Evolutionary conservation across 1,140 invertebrate species (phyloP), one percentile per base, ranked within the genome.

Genomic region (Drosophila bipectinata): DNA sequence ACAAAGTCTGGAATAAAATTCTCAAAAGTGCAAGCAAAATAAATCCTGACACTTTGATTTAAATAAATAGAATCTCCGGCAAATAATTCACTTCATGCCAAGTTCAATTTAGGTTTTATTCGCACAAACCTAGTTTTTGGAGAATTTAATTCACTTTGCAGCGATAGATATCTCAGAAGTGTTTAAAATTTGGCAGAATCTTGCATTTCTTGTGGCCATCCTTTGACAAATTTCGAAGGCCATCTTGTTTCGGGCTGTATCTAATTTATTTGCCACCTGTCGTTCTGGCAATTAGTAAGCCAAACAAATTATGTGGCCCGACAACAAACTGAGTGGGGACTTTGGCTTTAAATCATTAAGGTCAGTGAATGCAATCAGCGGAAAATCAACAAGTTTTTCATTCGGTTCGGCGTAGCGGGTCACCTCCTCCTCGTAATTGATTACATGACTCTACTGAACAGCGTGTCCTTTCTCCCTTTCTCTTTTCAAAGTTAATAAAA

Each of bases 401-500:
- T 44, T 44, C 2, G 41, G 41, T 5, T 10, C 34, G 9, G 34
- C 12, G 34, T 10, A 3, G 14, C 14, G 10, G 21, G 21, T 30
- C 14, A 7, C 30, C 30, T 1, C 28, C 9, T 14, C 15, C 49
- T 55, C 24, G 39, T 68, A 69, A 69, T 69, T 69, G 63, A 73
- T 74, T 64, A 64, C 41, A 56, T 64, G 39, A 61, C 32, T 18
- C 44, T 47, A 18, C 9, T 47, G 8, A 10, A 15, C 24, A 44
- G 6, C 8, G 41, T 44, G 41, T 59, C 51, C 24, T 15, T 47
- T 45, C 14, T 14, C 26, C 48, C 18, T 62, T 79, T 94, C 48
- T 61, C 10, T 52, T 51, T 60, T 92, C 92, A 49, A 90, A 95
- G 94, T 95, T 66, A 94, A 93, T 74, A 95, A 95, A 93, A 93